Conservation (phyloP, 1,140 invertebrate species). For the Drosophila grimshawi region DNA sequence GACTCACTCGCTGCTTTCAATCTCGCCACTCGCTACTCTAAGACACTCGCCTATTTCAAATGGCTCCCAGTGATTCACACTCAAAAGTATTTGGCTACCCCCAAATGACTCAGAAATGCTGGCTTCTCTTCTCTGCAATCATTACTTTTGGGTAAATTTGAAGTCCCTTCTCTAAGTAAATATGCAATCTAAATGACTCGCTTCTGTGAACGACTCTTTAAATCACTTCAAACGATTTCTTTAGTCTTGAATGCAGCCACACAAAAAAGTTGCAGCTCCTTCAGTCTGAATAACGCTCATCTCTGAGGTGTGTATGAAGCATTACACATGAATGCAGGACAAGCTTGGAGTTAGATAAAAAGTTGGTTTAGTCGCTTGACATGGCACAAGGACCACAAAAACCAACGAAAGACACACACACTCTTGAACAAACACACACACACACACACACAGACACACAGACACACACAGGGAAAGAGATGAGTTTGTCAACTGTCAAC, state of each 20-base stretch:
- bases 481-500: slow-evolving; percentile 80
- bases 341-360: slow-evolving; percentile 25
- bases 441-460: slow-evolving; percentile 23
- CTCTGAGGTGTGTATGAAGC: background rate
- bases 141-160: too few species aligned
- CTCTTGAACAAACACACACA: slow-evolving; percentile 18
- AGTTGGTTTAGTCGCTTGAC: slow-evolving; percentile 66
- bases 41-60: background rate
- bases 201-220: too few species aligned
- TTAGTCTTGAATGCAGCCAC: too few species aligned
- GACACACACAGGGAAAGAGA: slow-evolving; percentile 32
- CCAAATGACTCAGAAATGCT: too few species aligned
- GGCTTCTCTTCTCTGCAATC: too few species aligned
- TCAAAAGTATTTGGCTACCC: too few species aligned
- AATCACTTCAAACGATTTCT: too few species aligned
- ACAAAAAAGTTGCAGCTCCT: background rate
- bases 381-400: slow-evolving; percentile 75
- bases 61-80: too few species aligned
- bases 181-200: too few species aligned
- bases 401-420: slow-evolving; percentile 67
- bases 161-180: too few species aligned
- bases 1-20: background rate
- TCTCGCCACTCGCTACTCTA: background rate
- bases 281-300: slow-evolving; percentile 2
- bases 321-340: slow-evolving; percentile 14